Percentiles rank a stretch among this genome's conserved stretches.
phyloP scores from a whole-genome alignment of 1,140 invertebrate species.

The Brachionus rubens region DNA sequence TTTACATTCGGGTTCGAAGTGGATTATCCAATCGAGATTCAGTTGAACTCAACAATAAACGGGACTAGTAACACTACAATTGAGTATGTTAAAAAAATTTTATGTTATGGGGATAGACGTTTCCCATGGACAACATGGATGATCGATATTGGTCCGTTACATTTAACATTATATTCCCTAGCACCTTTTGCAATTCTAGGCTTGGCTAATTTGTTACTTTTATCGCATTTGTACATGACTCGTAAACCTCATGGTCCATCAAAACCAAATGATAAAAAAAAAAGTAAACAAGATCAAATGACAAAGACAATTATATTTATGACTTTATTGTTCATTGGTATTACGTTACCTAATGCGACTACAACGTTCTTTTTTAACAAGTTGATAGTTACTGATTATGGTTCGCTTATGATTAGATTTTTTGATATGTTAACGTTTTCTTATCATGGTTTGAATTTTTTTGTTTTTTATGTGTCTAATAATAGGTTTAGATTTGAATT shows the following conservation, averaged over 20 bases:
- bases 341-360: background rate
- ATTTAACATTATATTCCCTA: background rate
- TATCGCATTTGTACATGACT: background rate
- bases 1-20: background rate
- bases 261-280: background rate
- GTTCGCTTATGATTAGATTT: background rate
- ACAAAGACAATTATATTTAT: constrained; percentile 8
- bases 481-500: background rate
- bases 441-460: background rate
- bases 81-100: background rate
- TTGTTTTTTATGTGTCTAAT: background rate
- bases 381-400: background rate
- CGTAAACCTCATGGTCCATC: background rate
- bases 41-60: no score
- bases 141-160: constrained; percentile 2
- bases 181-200: background rate
- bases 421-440: background rate
- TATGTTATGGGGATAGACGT: background rate
- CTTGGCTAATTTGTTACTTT: background rate
- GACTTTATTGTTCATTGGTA: constrained; percentile 4
- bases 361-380: background rate
- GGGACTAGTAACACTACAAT: background rate
- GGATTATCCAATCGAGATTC: no score
- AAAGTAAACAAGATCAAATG: background rate
- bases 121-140: background rate